Evolutionary conservation across 2,113 vertebrate species (phyloP), one percentile per base, ranked within the genome.

Genomic region (Sisor rabdophorus): DNA sequence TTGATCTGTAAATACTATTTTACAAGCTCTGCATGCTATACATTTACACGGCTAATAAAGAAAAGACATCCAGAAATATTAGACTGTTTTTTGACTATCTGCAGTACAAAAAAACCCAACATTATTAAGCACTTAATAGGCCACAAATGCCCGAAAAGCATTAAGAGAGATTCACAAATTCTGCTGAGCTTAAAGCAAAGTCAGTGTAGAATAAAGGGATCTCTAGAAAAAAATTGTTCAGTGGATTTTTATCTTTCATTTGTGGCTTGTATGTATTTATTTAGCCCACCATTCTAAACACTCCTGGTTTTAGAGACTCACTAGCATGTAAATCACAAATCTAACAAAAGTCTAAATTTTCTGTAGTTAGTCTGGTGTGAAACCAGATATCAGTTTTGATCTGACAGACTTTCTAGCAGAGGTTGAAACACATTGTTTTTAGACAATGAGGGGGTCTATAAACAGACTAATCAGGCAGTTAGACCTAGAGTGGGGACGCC

Each of bases 391-490:
- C 69, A 71, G 71, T 19, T 63, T 81, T 69, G 77, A 84, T 85
- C 82, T 82, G 76, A 76, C 78, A 80, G 77, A 68, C 68, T 71
- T 48, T 17, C n/a, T 79, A 63, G 48, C 54, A 48, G 69, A 81
- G 61, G 44, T 32, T 65, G 53, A 73, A 19, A 80, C 28, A 72
- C 28, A 76, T 73, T 65, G 69, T 54, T 65, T 52, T 59, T 12
- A 74, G 72, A 19, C 69, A 36, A 4, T 36, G 22, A 63, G 68
- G 70, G 54, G 13, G 24, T n/a, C 16, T 59, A 17, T 53, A 9
- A 28, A 65, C 30, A 71, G 77, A 86, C 84, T 81, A 87, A 90
- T 88, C 80, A 87, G 86, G 82, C 84, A 86, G 81, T 76, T 86
- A 79, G 76, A 85, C 80, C 84, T 82, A 67, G 77, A 44, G 71